A percentile compares a stretch with the other conserved stretches of the same genome.
phyloP scores from a whole-genome alignment of 2,888 invertebrate species.

The Metacarcinus magister region DNA sequence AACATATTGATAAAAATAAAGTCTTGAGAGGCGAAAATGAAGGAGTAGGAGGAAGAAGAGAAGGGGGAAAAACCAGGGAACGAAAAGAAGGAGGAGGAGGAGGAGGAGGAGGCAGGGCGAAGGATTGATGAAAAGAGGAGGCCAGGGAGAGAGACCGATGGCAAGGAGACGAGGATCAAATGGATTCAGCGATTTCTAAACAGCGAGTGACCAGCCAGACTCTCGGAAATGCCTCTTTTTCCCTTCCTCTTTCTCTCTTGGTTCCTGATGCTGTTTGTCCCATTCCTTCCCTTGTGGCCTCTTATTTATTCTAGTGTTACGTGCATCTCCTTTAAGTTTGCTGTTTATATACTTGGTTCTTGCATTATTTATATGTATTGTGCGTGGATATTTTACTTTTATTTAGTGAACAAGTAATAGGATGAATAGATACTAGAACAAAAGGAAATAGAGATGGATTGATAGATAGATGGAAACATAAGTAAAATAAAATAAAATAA shows the following conservation, averaged over 20 bases:
- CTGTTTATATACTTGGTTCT: neutral
- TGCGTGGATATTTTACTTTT: neutral
- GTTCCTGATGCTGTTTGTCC: neutral
- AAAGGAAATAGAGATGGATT: neutral
- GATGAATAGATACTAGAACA: neutral
- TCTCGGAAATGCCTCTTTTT: neutral
- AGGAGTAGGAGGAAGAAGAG: neutral
- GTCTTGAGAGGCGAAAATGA: neutral
- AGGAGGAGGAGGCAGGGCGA: neutral
- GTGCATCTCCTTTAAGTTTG: neutral
- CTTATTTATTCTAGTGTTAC: neutral
- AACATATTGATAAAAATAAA: neutral
- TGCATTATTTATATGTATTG: neutral
- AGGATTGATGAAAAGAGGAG: slow-evolving; percentile 17
- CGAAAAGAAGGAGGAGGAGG: slow-evolving; percentile 22
- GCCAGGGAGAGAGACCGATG: slow-evolving; percentile 6
- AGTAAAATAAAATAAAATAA: neutral
- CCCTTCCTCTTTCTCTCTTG: neutral
- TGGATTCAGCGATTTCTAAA: slow-evolving; percentile 43
- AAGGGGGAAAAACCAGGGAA: neutral
- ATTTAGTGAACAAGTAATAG: neutral
- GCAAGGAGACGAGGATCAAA: slow-evolving; percentile 10
- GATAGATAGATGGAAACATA: neutral
- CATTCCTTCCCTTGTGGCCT: neutral
- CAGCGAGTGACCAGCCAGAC: slow-evolving; percentile 16